Evolutionary conservation across 2,113 vertebrate genomes (phyloP).

Genomic region (Phylloscopus trochiloides): DNA sequence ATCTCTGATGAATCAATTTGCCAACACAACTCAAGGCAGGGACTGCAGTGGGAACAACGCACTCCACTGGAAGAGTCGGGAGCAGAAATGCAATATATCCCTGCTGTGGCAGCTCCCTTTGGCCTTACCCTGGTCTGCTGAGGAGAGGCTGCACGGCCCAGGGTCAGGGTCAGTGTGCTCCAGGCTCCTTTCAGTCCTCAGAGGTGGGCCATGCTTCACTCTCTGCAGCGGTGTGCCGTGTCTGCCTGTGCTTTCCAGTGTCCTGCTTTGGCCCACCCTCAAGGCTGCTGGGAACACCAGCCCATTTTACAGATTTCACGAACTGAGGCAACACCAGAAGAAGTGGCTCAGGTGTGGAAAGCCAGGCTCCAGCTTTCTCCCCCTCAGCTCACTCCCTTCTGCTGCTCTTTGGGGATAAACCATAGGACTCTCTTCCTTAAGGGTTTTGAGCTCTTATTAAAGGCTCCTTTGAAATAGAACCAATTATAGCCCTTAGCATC

Average conservation of each 20-base stretch:
- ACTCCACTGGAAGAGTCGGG: rapidly evolving
- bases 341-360: not conserved
- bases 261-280: not conserved
- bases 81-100: not conserved
- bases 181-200: not conserved
- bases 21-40: not conserved
- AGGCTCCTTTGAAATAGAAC: slow-evolving; percentile 9
- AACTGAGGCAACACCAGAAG: not conserved
- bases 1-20: not conserved
- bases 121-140: not conserved
- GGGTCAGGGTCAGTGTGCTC: not conserved
- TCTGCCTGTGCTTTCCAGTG: not conserved
- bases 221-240: rapidly evolving
- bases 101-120: not conserved
- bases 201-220: not conserved
- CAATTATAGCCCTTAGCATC: slow-evolving; percentile 20
- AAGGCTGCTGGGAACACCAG: not conserved
- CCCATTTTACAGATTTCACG: not conserved
- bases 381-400: not conserved
- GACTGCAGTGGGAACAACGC: rapidly evolving
- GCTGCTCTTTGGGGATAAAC: not conserved
- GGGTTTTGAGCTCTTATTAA: not conserved
- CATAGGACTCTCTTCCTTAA: not conserved
- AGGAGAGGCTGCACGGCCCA: not conserved
- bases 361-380: rapidly evolving